A percentile compares a stretch with the other conserved stretches of the same genome.
phyloP scores from a whole-genome alignment of 2,888 invertebrate genomes.

The Pristionchus maxplancki region DNA sequence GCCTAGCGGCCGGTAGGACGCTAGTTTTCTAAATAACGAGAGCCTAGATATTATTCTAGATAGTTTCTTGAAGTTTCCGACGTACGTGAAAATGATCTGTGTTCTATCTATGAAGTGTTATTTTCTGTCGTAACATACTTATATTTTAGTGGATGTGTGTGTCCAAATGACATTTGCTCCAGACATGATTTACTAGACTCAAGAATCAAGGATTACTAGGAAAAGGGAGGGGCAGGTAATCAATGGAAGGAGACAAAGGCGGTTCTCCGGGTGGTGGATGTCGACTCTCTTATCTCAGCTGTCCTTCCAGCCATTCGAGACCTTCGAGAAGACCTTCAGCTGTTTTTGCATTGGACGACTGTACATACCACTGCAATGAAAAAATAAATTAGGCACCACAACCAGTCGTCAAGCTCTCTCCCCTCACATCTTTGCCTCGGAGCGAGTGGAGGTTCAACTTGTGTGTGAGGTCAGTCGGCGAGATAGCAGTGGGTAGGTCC shows the following conservation, averaged over 20 bases:
- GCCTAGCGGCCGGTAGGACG: too few species aligned
- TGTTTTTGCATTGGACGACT: slow-evolving; percentile 45
- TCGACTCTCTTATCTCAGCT: slow-evolving; percentile 27
- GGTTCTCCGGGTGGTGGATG: neutral
- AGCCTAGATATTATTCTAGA: too few species aligned
- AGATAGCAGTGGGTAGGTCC: slow-evolving; percentile 18
- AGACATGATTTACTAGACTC: slow-evolving; percentile 22
- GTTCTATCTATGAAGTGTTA: too few species aligned
- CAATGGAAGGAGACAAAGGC: neutral
- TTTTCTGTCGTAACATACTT: too few species aligned
- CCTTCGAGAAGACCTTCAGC: slow-evolving; percentile 51
- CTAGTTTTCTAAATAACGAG: too few species aligned
- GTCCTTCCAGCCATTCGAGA: slow-evolving; percentile 47
- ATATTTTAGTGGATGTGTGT: too few species aligned
- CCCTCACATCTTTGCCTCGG: slow-evolving; percentile 35
- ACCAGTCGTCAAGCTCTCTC: too few species aligned
- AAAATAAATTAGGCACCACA: neutral
- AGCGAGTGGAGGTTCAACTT: slow-evolving; percentile 39
- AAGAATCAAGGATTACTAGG: neutral
- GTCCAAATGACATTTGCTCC: neutral
- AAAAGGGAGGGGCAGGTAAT: neutral
- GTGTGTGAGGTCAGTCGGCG: slow-evolving; percentile 26
- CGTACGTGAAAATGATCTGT: too few species aligned
- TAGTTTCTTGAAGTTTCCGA: too few species aligned
- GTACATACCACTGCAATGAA: slow-evolving; percentile 50